Evolutionary conservation across 1,140 invertebrate genomes (phyloP), one percentile per base, ranked within the genome.

Genomic region (Trigoniulus corallinus): DNA sequence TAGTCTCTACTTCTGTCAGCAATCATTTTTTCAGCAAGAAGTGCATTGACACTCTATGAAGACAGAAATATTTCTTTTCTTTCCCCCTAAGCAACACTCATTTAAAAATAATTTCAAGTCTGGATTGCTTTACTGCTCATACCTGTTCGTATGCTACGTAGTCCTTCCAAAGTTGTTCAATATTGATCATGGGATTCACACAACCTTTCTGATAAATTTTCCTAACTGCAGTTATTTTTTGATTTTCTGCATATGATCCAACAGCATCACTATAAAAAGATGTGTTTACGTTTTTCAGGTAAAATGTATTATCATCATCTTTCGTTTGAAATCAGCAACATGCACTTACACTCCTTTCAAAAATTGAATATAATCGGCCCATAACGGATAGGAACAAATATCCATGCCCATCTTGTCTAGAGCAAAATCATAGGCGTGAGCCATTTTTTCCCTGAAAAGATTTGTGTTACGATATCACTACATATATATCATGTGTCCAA

Each of bases 391-490:
- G 0, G 92, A 93, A 67, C 91, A 85, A 55, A 94, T 87, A 61
- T 98, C 94, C 79, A 97, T 85, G 1, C 96, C 96, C 60, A 99
- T 97, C 70, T 98, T 98, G 53, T 98, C 95, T 50, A 98, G 67
- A 0, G 96, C 94, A 74, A 98, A 98, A 68, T 98, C 95, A 65
- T 97, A 99, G 0, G 95, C 94, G 69, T 99, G 91, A 0, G 93
- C 93, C 87, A 98, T 95, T 73, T 97, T 98, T 67, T 98, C 94
- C 62, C 93, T 95, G 66, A 10, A 44, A 44, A 21, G 42, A 44
- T 44, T 7, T 7, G 7, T 4, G 21, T 10, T 44, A 12, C 18
- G 7, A 44, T 20, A 21, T 7, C 18, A 20, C 18, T 7, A 44
- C 7, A 24, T 20, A 44, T 7, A 21, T 44, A 18, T 44, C 4